Conservation (phyloP, 2,888 invertebrate genomes). For the Pseudanteris insignis region DNA sequence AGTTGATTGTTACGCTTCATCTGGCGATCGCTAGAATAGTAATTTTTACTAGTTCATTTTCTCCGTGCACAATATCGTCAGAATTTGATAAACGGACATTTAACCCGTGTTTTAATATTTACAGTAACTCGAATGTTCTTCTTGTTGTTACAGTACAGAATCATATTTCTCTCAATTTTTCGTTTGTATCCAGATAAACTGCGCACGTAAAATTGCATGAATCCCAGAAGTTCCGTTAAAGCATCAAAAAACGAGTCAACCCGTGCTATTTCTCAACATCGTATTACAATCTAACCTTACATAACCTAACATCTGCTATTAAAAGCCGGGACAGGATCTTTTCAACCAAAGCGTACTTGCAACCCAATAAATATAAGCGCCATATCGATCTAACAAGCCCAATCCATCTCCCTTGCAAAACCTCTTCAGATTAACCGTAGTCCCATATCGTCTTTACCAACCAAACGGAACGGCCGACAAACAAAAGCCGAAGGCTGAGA, state of each 20-base stretch:
- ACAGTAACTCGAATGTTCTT: too few species aligned
- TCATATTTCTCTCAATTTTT: too few species aligned
- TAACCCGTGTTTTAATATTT: too few species aligned
- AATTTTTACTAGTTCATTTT: too few species aligned
- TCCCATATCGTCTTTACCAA: conserved; percentile 4
- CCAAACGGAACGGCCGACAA: not conserved
- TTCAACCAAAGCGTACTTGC: conserved; percentile 11
- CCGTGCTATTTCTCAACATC: conserved; percentile 5
- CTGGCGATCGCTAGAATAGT: too few species aligned
- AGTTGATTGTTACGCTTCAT: too few species aligned
- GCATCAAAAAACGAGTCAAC: conserved; percentile 14
- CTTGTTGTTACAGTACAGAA: too few species aligned
- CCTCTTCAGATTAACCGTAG: conserved; percentile 19
- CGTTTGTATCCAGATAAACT: too few species aligned
- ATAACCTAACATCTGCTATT: conserved; percentile 27
- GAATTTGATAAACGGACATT: too few species aligned
- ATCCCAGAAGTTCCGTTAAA: too few species aligned
- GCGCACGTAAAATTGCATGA: too few species aligned
- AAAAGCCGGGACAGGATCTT: conserved; percentile 21
- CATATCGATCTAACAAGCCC: conserved; percentile 35
- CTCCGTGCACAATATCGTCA: too few species aligned
- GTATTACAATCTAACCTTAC: conserved; percentile 20
- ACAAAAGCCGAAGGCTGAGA: not conserved
- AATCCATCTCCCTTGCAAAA: conserved; percentile 32
- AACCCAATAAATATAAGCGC: conserved; percentile 27